phyloP scores from a whole-genome alignment of 2,113 vertebrate species.

The Agelaius phoeniceus region DNA sequence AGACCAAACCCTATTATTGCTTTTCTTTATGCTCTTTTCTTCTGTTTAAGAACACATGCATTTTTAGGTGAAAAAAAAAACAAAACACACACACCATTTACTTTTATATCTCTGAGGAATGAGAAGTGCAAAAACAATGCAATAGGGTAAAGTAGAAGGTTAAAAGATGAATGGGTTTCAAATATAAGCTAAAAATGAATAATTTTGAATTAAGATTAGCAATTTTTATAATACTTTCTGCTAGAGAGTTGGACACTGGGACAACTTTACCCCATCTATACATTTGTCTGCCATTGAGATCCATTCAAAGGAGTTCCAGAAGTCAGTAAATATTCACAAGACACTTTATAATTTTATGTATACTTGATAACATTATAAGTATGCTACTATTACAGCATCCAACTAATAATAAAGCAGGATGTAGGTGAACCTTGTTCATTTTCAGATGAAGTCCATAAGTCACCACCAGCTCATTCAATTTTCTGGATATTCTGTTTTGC shows the following conservation, averaged over 20 bases:
- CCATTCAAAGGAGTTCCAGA: background rate
- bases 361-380: background rate
- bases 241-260: background rate
- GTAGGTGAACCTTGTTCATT: background rate
- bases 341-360: background rate
- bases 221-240: background rate
- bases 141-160: background rate
- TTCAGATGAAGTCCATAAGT: background rate
- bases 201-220: background rate
- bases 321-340: background rate
- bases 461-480: background rate
- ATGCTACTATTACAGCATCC: no score
- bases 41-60: fast-evolving
- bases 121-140: background rate
- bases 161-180: background rate
- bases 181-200: background rate
- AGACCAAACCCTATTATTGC: background rate
- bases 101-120: background rate
- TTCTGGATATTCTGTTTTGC: background rate
- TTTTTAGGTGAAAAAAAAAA: background rate
- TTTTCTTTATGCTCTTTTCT: background rate
- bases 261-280: background rate
- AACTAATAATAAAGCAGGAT: background rate
- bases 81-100: background rate
- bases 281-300: background rate